Evolutionary conservation across 2,888 invertebrate species (phyloP).

Genomic region (Laspeyria flexula): DNA sequence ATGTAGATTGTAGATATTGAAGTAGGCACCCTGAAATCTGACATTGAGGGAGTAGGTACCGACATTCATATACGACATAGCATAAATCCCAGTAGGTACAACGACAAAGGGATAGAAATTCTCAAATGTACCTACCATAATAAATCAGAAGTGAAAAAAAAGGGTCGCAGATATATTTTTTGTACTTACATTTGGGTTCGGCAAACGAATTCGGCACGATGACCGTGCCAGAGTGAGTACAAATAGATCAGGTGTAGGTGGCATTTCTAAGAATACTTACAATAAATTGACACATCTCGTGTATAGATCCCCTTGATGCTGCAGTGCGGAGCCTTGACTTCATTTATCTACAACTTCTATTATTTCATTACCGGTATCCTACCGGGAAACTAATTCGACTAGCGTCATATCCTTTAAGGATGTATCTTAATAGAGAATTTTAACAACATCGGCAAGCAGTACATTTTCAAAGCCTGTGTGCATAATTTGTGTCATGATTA

Average conservation of each 20-base stretch:
- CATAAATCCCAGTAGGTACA: not conserved
- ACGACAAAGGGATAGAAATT: conserved; percentile 1
- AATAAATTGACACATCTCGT: conserved; percentile 51
- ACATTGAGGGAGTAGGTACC: not conserved
- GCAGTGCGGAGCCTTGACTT: conserved; percentile 46
- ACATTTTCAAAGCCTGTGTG: no score
- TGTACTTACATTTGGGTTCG: conserved; percentile 34
- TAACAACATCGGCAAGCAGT: no score
- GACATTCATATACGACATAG: not conserved
- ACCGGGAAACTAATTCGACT: conserved; percentile 27
- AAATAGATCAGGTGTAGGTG: conserved; percentile 80
- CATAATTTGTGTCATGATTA: no score
- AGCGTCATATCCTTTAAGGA: not conserved
- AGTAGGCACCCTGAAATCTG: not conserved
- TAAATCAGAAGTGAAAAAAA: conserved; percentile 16
- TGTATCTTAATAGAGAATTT: not conserved
- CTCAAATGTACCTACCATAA: conserved; percentile 1
- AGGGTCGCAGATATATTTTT: conserved; percentile 25
- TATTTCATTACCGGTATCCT: conserved; percentile 41
- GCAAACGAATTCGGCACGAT: conserved; percentile 59
- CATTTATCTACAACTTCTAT: conserved; percentile 42
- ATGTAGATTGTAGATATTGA: not conserved
- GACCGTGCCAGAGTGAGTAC: conserved; percentile 68
- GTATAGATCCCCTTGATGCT: conserved; percentile 37
- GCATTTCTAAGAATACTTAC: conserved; percentile 72